Conservation (phyloP, 2,113 vertebrate species). For the Pterocles burchelli region DNA sequence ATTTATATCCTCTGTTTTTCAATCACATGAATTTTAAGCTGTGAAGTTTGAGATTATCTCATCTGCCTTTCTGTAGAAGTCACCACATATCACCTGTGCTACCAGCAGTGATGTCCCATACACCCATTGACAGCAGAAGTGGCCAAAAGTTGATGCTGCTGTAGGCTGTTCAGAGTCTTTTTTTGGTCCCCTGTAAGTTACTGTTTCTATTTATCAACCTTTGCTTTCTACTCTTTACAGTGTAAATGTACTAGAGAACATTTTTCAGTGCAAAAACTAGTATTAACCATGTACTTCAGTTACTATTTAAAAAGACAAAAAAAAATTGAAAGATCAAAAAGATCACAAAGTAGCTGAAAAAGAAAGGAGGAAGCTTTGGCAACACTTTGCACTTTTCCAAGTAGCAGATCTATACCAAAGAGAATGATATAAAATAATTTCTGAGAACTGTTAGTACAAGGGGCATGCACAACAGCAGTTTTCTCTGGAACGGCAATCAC, state of each 20-base stretch:
- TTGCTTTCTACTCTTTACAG: background rate
- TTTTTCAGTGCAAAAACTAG: background rate
- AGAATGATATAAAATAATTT: background rate
- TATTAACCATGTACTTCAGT: background rate
- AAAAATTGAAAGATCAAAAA: background rate
- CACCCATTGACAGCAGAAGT: background rate
- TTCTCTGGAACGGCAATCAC: background rate
- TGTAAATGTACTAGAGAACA: background rate
- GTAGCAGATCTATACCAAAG: background rate
- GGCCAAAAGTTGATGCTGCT: background rate
- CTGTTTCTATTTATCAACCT: background rate
- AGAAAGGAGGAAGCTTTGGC: background rate
- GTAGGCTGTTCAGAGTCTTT: background rate
- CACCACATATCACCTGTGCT: background rate
- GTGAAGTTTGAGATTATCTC: background rate
- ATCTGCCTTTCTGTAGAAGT: background rate
- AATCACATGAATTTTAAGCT: background rate
- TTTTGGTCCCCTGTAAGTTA: rapidly evolving
- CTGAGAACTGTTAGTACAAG: background rate
- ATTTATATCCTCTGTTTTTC: background rate
- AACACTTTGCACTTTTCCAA: background rate
- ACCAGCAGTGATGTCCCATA: background rate
- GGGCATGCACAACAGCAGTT: background rate
- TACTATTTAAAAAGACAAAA: background rate
- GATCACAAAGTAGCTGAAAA: background rate